Evolutionary conservation across 2,888 invertebrate genomes (phyloP).

Genomic region (Drepana falcataria): DNA sequence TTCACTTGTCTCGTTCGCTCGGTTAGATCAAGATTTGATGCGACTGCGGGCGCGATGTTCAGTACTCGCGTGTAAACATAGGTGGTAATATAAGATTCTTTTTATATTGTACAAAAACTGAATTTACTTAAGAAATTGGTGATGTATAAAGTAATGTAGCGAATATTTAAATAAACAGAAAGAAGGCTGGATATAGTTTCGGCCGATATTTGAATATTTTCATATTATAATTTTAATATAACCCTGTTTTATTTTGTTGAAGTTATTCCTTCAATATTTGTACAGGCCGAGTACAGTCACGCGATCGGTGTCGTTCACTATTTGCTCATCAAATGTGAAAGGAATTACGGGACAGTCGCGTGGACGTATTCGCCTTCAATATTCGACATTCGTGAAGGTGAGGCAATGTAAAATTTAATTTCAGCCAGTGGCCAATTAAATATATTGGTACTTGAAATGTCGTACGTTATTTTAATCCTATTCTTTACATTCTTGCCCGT

Average conservation of each 20-base stretch:
- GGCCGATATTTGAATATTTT: conserved; percentile 78
- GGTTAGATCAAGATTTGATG: conserved; percentile 66
- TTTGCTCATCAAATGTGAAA: conserved; percentile 8
- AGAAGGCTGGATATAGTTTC: conserved; percentile 72
- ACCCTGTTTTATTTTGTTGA: conserved; percentile 76
- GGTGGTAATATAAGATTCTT: conserved; percentile 74
- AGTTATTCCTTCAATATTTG: conserved; percentile 70
- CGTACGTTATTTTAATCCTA: conserved; percentile 54
- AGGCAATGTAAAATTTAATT: conserved; percentile 72
- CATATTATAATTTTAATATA: conserved; percentile 79
- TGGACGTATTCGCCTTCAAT: conserved; percentile 44
- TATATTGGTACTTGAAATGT: conserved; percentile 72
- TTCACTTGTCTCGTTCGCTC: conserved; percentile 63
- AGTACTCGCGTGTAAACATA: conserved; percentile 66
- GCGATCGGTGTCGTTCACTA: conserved; percentile 15
- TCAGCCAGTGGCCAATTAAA: conserved; percentile 78
- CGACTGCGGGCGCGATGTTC: conserved; percentile 62
- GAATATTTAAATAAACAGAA: conserved; percentile 78
- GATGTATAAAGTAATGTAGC: conserved; percentile 79
- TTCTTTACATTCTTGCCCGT: neutral
- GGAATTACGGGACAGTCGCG: conserved; percentile 15
- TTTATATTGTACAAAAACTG: conserved; percentile 80
- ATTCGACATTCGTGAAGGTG: conserved; percentile 56
- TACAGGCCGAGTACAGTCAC: conserved; percentile 52
- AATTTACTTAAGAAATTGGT: conserved; percentile 79